phyloP scores from a whole-genome alignment of 2,113 vertebrate species.

The Strix uralensis region DNA sequence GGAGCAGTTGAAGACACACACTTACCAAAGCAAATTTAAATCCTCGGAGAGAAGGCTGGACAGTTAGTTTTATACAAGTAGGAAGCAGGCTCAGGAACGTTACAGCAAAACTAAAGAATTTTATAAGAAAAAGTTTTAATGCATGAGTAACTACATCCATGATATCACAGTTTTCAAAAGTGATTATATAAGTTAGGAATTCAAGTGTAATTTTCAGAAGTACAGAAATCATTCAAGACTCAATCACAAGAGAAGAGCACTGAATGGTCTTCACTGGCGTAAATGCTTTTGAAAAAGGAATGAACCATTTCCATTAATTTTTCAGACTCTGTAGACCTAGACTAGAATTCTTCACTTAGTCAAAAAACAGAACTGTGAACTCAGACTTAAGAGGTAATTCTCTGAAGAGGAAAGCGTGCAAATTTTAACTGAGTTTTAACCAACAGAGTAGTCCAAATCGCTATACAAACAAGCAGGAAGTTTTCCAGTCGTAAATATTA shows the following conservation, averaged over 20 bases:
- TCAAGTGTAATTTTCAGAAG: not conserved
- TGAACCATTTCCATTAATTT: not conserved
- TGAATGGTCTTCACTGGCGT: not conserved
- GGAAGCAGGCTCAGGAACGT: slow-evolving; percentile 87
- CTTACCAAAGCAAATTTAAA: slow-evolving; percentile 93
- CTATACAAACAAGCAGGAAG: not conserved
- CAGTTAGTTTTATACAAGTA: slow-evolving; percentile 83
- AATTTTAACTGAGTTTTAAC: not conserved
- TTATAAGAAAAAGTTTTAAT: slow-evolving; percentile 21
- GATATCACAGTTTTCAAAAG: not conserved
- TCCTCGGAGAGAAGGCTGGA: slow-evolving; percentile 84
- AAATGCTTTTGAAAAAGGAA: not conserved
- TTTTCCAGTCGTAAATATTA: not conserved
- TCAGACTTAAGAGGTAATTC: not conserved
- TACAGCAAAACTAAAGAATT: slow-evolving; percentile 78
- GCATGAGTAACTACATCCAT: not conserved
- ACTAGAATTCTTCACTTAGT: not conserved
- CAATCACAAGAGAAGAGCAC: not conserved
- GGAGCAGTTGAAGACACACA: not conserved
- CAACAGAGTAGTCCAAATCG: not conserved
- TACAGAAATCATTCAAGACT: not conserved
- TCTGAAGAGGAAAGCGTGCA: not conserved
- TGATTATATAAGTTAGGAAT: not conserved
- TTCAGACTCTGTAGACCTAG: not conserved
- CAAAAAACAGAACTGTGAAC: not conserved